Conservation (phyloP, 2,888 invertebrate genomes). For the Coleophora deauratella region DNA sequence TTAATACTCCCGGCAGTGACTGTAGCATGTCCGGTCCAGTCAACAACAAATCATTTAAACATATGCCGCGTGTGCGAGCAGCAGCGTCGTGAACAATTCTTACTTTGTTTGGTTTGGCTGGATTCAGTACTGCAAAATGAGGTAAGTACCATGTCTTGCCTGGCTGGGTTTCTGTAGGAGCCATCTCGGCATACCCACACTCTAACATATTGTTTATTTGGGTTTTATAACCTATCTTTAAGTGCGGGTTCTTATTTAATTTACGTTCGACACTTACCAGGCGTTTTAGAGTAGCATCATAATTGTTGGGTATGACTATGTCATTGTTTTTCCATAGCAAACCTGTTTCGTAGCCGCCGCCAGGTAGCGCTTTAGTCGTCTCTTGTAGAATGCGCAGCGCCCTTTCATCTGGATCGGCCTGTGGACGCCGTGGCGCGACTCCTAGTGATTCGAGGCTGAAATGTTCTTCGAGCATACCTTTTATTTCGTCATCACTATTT, state of each 20-base stretch:
- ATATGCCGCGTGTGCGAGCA: constrained; percentile 19
- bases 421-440: neutral
- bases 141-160: constrained; percentile 22
- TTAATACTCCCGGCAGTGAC: constrained; percentile 9
- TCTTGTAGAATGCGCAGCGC: neutral
- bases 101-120: constrained; percentile 22
- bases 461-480: neutral
- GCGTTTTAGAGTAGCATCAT: neutral
- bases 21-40: constrained; percentile 27
- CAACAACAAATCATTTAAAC: constrained; percentile 26
- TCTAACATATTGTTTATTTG: neutral
- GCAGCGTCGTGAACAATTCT: constrained; percentile 32
- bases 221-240: neutral
- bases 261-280: neutral
- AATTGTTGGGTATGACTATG: neutral
- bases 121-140: constrained; percentile 23
- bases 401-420: neutral
- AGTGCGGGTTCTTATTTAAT: neutral
- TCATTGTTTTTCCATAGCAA: neutral
- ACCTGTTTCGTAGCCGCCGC: neutral
- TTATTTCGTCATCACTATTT: neutral
- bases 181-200: neutral
- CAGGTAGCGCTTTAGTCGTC: neutral
- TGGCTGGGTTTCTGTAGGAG: neutral
- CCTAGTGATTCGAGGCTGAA: neutral